phyloP scores from a whole-genome alignment of 2,888 invertebrate species.

The Callyntrura sp. region DNA sequence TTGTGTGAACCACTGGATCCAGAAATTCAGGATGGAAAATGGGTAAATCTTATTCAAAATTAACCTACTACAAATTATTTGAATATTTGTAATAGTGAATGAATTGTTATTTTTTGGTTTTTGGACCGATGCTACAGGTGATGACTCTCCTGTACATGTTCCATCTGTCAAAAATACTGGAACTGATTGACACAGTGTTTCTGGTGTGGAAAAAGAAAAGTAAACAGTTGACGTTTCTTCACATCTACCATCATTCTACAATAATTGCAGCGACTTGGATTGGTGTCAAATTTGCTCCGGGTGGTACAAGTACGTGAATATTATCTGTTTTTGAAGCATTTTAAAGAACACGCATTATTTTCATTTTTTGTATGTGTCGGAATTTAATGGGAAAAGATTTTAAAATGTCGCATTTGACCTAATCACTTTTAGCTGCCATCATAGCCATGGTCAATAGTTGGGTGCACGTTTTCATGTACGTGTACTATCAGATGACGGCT shows the following conservation, averaged over 20 bases:
- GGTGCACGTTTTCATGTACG: conserved; percentile 84
- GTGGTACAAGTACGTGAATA: conserved; percentile 83
- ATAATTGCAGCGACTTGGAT: conserved; percentile 83
- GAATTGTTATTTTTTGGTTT: background rate
- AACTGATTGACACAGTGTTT: conserved; percentile 82
- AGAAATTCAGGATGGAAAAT: conserved; percentile 71
- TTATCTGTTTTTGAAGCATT: too few species aligned
- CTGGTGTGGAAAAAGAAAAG: conserved; percentile 82
- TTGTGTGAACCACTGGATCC: conserved; percentile 80
- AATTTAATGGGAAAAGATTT: too few species aligned
- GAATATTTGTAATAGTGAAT: too few species aligned
- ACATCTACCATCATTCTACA: conserved; percentile 83
- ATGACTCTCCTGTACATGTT: conserved; percentile 82
- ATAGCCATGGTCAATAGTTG: conserved; percentile 83
- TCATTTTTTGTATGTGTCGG: too few species aligned
- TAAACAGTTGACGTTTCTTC: conserved; percentile 83
- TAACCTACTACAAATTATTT: conserved; percentile 22
- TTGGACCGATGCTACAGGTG: conserved; percentile 66
- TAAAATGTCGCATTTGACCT: too few species aligned
- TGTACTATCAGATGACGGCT: conserved; percentile 82
- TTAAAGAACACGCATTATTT: too few species aligned
- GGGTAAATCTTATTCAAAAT: conserved; percentile 66
- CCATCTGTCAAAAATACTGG: conserved; percentile 82
- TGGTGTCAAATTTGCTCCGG: conserved; percentile 83
- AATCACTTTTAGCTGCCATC: conserved; percentile 82